Base-by-base conservation (phyloP, 2,797 vertebrate species). In the Siniperca scherzeri region DNA sequence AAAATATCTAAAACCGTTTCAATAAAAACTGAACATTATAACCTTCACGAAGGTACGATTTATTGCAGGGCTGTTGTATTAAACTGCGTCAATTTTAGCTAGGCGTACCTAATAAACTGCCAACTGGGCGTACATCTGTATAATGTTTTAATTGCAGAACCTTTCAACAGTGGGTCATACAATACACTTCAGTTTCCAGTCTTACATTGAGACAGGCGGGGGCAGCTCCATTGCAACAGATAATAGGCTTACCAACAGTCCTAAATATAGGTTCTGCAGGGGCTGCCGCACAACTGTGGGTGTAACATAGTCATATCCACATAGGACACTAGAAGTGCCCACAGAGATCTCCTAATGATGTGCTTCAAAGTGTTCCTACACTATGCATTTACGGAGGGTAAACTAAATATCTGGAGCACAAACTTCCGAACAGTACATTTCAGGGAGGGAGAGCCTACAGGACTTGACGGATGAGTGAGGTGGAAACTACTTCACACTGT, bases 211-310 rank as follows among this genome's bases (percentile, higher is more conserved):
- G 76, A 66, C 84, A 74, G 65, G 2, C 72, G 70, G 60, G 72
- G 50, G 50, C 14, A 61, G 74, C 79, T 80, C n/a, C 21, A 50
- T 66, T 87, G 56, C 81, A 81, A 77, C 74, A 74, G 89, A 90
- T 94, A 93, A 95, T 92, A 92, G 83, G 91, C 90, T 95, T 94
- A 94, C 48, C 57, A 82, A 53, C 22, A 48, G 56, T 71, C 78
- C 91, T 94, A 95, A 92, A 90, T 93, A 92, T 93, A 93, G 91
- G 74, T 38, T 25, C 68, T 85, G 67, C 36, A 77, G 87, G 80
- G 83, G 77, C 82, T 87, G 80, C 77, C 52, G 78, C 50, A 85
- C 70, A 27, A 25, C 82, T 75, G 69, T 86, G 78, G 52, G 64
- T 62, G 59, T 55, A 67, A 77, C 76, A 25, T 57, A 71, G 67